Evolutionary conservation across 35 echinoderm and acorn worm genomes (phyloP).

Genomic region (Ophioderma brevispina): DNA sequence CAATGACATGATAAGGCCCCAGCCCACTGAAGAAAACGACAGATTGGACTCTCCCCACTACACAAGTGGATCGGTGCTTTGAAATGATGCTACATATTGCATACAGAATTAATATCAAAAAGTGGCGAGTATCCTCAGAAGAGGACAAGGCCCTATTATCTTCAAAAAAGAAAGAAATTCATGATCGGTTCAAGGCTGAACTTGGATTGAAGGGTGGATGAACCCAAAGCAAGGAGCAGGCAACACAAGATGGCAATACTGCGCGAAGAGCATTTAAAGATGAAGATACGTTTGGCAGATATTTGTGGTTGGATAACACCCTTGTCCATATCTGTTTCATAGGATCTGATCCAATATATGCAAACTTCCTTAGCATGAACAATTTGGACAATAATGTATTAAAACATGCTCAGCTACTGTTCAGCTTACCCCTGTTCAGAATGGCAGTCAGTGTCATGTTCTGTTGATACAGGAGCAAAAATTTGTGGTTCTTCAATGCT

Average conservation of each 20-base stretch:
- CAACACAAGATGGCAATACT: slow-evolving; percentile 62
- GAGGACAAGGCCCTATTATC: slow-evolving; percentile 31
- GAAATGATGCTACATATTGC: slow-evolving; percentile 63
- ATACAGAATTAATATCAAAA: slow-evolving; percentile 30
- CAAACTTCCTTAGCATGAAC: slow-evolving; percentile 40
- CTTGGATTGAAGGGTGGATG: slow-evolving; percentile 58
- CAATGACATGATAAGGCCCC: slow-evolving; percentile 28
- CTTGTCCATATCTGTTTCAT: slow-evolving; percentile 51
- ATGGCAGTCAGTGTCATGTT: slow-evolving; percentile 61
- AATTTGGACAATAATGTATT: slow-evolving; percentile 49
- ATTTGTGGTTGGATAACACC: slow-evolving; percentile 48
- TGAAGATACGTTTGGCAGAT: slow-evolving; percentile 27
- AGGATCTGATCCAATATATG: slow-evolving; percentile 33
- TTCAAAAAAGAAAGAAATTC: slow-evolving; percentile 34
- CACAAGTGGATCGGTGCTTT: slow-evolving; percentile 57
- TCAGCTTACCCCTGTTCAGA: slow-evolving; percentile 52
- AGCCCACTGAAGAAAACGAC: neutral
- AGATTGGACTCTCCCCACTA: slow-evolving; percentile 27
- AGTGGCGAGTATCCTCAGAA: slow-evolving; percentile 22
- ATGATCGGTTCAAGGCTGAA: slow-evolving; percentile 56
- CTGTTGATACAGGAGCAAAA: slow-evolving; percentile 37
- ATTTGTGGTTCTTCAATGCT: slow-evolving; percentile 49
- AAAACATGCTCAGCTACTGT: slow-evolving; percentile 40
- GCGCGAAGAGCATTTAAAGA: slow-evolving; percentile 56
- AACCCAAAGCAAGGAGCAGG: slow-evolving; percentile 54